Percentiles rank a stretch among this genome's conserved stretches.
Evolutionary conservation across 2,797 vertebrate genomes (phyloP).

Genomic region (Gymnothorax javanicus): DNA sequence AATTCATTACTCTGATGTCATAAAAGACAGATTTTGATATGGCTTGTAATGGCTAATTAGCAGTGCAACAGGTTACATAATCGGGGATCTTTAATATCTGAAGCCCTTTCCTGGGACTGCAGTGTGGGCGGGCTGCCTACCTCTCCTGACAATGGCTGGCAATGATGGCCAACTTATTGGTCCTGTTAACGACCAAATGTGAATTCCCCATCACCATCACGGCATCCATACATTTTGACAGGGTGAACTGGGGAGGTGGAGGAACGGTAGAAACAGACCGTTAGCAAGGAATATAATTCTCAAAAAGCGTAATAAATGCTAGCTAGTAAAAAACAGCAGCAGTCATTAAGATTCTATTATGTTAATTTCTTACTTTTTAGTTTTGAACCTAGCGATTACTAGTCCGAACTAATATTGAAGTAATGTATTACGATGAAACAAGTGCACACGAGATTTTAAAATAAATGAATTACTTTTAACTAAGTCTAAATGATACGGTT

Average conservation of each 20-base stretch:
- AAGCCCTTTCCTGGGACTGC: neutral
- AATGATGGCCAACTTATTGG: conserved; percentile 89
- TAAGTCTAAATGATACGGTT: neutral
- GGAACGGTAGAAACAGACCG: neutral
- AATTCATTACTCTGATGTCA: too few species aligned
- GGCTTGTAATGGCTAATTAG: too few species aligned
- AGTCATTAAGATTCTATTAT: neutral
- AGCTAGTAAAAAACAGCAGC: neutral
- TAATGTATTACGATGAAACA: neutral
- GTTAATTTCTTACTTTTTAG: neutral
- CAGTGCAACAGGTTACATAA: neutral
- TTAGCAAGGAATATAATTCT: neutral
- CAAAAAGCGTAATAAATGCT: neutral
- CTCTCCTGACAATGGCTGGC: conserved; percentile 94
- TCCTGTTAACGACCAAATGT: conserved; percentile 87
- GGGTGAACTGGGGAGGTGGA: conserved; percentile 75
- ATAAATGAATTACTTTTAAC: neutral
- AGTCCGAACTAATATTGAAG: too few species aligned
- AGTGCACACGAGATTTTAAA: neutral
- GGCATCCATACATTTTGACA: conserved; percentile 91
- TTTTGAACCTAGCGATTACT: neutral
- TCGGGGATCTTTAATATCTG: neutral
- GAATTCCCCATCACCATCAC: conserved; percentile 92
- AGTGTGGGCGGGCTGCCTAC: conserved; percentile 63
- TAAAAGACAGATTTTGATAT: too few species aligned